Base-by-base conservation (phyloP, 2,888 invertebrate species). In the Drosophila diplacantha region DNA sequence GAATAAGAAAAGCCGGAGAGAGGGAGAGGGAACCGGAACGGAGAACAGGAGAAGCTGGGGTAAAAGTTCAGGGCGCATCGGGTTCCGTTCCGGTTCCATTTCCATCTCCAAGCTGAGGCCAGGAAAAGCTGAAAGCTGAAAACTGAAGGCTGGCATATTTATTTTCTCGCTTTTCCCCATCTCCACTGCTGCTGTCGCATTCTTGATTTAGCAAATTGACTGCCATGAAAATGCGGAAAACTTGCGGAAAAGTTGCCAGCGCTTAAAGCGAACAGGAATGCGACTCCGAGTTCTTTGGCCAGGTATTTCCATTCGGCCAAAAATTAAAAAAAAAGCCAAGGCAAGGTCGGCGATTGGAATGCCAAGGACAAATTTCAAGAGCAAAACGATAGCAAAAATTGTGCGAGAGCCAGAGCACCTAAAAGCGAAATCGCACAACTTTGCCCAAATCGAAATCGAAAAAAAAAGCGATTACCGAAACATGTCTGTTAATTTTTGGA, bases 161-260 rank as follows among this genome's bases (percentile, higher is more conserved):
- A 64, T 64, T 65, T 65, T 52, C 8, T 37, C 22, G 24, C 24
- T 39, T 39, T 18, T 20, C 11, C 18, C 8, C 12, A 24, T 24
- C 24, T 24, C 24, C 24, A 24, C 24, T 57, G 60, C 51, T 41
- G 62, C 63, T 62, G 51, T 43, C 61, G 63, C 61, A 60, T 60
- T 61, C 63, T 52, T 63, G 61, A 61, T 65, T 65, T 57, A 58
- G 58, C 57, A 65, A 65, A 65, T 65, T 65, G 66, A 66, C 65
- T 51, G 65, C 61, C 61, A 62, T 63, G 61, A 61, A 62, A 61
- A 62, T 63, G 52, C 61, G 52, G 35, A 61, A 61, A 61, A 61
- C 61, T 61, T 63, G 41, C 52, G 43, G 35, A 52, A 61, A 61
- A 62, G 61, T 63, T 61, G 52, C 63, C 35, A 18, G 52, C 51